These are phyloP conservation scores for Eustalomyia histrio DNA, from an alignment of 2,888 invertebrate genomes.

Conservation along the genomic window DNA sequence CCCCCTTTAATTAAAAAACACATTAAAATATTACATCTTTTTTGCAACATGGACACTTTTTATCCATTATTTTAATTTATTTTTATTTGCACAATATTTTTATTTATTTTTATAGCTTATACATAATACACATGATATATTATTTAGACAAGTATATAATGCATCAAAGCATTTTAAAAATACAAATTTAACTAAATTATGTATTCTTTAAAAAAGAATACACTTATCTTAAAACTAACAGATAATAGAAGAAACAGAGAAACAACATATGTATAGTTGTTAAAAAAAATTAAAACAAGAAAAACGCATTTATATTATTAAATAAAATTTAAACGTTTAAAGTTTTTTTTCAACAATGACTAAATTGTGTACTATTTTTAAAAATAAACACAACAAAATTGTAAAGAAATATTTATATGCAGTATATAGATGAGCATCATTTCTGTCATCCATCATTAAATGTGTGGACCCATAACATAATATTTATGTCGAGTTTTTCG, in stretches of 20 bases:
- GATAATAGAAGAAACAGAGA: slow-evolving; percentile 37
- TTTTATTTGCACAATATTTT: neutral
- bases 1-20: too few species aligned
- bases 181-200: slow-evolving; percentile 61
- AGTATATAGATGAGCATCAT: slow-evolving; percentile 14
- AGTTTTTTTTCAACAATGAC: slow-evolving; percentile 52
- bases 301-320: slow-evolving; percentile 11
- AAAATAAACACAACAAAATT: slow-evolving; percentile 34
- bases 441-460: slow-evolving; percentile 25
- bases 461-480: too few species aligned
- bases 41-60: too few species aligned
- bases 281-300: slow-evolving; percentile 4
- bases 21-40: too few species aligned
- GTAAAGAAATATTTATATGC: slow-evolving; percentile 27
- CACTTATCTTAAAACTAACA: slow-evolving; percentile 44
- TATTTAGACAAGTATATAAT: slow-evolving; percentile 26
- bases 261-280: slow-evolving; percentile 36
- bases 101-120: slow-evolving; percentile 23
- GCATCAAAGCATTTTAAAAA: slow-evolving; percentile 51
- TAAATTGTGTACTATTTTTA: slow-evolving; percentile 45
- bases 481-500: too few species aligned
- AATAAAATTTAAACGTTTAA: slow-evolving; percentile 1
- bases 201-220: slow-evolving; percentile 28
- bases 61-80: neutral
- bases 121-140: neutral